Base-by-base conservation (phyloP, 2,113 vertebrate species). In the Lutjanus erythropterus region DNA sequence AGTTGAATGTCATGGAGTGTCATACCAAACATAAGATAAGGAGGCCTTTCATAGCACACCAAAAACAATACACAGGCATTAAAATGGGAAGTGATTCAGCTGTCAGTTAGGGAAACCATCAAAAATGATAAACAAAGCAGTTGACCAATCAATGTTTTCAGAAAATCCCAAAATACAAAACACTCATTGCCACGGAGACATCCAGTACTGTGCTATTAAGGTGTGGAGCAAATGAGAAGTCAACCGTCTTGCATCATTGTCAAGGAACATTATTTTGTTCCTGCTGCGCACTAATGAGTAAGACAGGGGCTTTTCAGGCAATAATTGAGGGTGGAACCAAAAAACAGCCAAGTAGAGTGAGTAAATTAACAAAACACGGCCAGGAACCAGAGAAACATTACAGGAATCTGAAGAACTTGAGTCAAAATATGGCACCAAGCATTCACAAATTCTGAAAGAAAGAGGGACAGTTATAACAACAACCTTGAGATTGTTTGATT, bases 371-470 rank as follows among this genome's bases (percentile, higher is more conserved):
- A 60, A 75, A 80, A 87, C 76, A 84, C 75, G 92, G 81, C 59
- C 53, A 84, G 88, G 59, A 91, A 87, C 72, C 66, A 81, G 71
- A 88, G 59, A 83, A 60, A 94, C 81, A 88, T 95, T 94, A 96
- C 94, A 75, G 89, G 81, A 53, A 64, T 91, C 91, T 91, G 93
- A 29, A 84, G 94, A 87, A 88, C 90, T 87, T 64, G 92, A 91
- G 70, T 91, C 92, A 94, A 81, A 85, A 90, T 91, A 82, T 80
- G 90, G 86, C 89, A 82, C 77, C 86, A 78, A 93, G 81, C 78
- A 70, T 87, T 95, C 93, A 84, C 88, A 92, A 92, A 95, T 95
- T 95, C 95, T 96, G 93, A 41, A 94, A 95, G 47, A 86, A 90
- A 95, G 82, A 94, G 88, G 79, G 59, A 95, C 10, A 94, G 88